Conservation (phyloP, 2,888 invertebrate species). For the Cantharis flavilabris region DNA sequence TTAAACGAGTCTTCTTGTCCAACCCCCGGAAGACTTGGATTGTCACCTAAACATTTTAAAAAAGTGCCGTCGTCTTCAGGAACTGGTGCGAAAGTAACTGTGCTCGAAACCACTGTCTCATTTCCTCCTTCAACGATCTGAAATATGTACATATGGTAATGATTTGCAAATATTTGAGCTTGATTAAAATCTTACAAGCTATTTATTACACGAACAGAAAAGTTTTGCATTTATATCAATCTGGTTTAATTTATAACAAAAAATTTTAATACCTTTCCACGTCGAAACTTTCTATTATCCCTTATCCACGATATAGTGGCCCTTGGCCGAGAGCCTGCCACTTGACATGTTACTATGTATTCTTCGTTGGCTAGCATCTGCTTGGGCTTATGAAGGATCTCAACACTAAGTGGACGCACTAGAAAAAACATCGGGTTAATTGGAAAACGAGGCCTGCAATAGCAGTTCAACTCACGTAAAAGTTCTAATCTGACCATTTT, state of each 20-base stretch:
- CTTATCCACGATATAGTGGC: conserved; percentile 85
- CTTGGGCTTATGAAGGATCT: conserved; percentile 75
- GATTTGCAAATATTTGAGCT: background rate
- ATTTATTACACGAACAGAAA: background rate
- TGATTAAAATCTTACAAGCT: background rate
- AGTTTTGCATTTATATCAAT: background rate
- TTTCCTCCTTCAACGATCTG: conserved; percentile 69
- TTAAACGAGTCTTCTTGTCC: conserved; percentile 81
- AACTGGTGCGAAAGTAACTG: conserved; percentile 77
- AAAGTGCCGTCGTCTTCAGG: conserved; percentile 85
- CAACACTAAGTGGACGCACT: conserved; percentile 82
- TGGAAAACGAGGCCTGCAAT: background rate
- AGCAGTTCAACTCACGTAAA: conserved; percentile 68
- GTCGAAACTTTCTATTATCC: conserved; percentile 76
- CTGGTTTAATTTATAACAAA: background rate
- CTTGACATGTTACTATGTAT: conserved; percentile 80
- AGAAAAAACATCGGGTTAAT: conserved; percentile 45
- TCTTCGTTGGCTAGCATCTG: conserved; percentile 79
- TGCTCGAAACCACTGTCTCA: conserved; percentile 76
- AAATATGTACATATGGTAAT: conserved; percentile 29
- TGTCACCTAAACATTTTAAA: conserved; percentile 84
- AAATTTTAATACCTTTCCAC: conserved; percentile 71
- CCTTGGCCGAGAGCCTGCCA: conserved; percentile 83
- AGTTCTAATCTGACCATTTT: conserved; percentile 82
- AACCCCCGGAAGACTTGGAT: conserved; percentile 75